Conservation (phyloP, 1,140 invertebrate species). For the Sitophilus oryzae region DNA sequence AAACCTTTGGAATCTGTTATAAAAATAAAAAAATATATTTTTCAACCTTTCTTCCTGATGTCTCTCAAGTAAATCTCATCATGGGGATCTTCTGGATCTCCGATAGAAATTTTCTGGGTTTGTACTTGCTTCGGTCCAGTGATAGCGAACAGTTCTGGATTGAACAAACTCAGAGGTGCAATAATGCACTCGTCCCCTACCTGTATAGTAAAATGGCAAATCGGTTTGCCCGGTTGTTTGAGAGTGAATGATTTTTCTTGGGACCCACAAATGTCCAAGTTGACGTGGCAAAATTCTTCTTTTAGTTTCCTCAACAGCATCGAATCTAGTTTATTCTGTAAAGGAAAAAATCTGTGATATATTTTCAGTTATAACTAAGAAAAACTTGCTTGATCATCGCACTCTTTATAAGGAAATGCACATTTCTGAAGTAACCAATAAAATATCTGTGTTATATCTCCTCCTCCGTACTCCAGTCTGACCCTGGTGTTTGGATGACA, state of each 20-base stretch:
- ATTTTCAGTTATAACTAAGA: background rate
- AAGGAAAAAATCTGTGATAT: background rate
- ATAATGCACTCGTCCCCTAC: slow-evolving; percentile 92
- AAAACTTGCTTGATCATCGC: slow-evolving; percentile 51
- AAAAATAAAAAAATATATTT: background rate
- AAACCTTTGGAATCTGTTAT: slow-evolving; percentile 11
- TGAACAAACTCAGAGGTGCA: slow-evolving; percentile 81
- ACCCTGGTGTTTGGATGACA: slow-evolving; percentile 82
- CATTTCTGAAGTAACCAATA: slow-evolving; percentile 82
- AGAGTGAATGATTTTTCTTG: slow-evolving; percentile 74
- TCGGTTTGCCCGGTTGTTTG: slow-evolving; percentile 63
- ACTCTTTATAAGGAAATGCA: slow-evolving; percentile 80
- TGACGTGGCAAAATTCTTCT: slow-evolving; percentile 85
- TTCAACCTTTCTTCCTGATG: slow-evolving; percentile 61
- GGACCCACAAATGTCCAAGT: slow-evolving; percentile 80
- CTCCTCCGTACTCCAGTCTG: slow-evolving; percentile 81
- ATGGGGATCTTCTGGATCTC: slow-evolving; percentile 89
- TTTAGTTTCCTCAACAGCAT: slow-evolving; percentile 77
- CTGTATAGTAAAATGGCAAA: slow-evolving; percentile 71
- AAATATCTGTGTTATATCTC: slow-evolving; percentile 80
- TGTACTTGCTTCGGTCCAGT: slow-evolving; percentile 68
- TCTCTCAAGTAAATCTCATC: slow-evolving; percentile 88
- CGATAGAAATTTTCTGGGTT: slow-evolving; percentile 66
- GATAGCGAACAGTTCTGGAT: slow-evolving; percentile 81
- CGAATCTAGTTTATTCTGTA: slow-evolving; percentile 59